Base-by-base conservation (phyloP, 2,888 invertebrate species). In the Poecilobothrus nobilitatus region DNA sequence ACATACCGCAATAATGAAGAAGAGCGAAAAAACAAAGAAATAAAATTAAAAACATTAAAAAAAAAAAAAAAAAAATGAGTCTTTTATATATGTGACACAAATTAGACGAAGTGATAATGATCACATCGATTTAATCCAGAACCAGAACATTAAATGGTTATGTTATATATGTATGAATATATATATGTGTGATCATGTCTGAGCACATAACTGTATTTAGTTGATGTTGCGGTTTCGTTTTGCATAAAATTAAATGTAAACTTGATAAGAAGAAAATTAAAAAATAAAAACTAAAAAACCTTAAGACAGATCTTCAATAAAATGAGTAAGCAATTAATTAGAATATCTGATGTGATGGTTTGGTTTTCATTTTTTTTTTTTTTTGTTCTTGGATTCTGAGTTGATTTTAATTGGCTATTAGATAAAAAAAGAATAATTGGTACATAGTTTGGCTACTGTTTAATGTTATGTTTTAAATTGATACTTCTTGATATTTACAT, bases 71-170 rank as follows among this genome's bases (percentile, higher is more conserved):
- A 34, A 34, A 34, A 34, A 34, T 8, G 8, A 34, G 34, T 34
- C 34, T 34, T 34, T 34, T 34, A 34, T n/a, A 27, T 37, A 53
- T 53, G 53, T 53, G 53, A 53, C 53, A 53, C 53, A 53, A 53
- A 53, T 53, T 53, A 53, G 53, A 53, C 53, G 53, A 53, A 53
- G 53, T 53, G 53, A 53, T 53, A 53, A 53, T 53, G 53, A 53
- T 53, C 53, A 27, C 27, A 53, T 53, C n/a, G 53, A 53, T 53
- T 53, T 53, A 18, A 53, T 12, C 53, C n/a, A 53, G 15, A 44
- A 44, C 10, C 44, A 44, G 53, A 53, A 53, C 53, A 37, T 37
- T 5, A 37, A 37, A 37, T 12, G 12, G 37, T 27, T 27, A 27
- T 27, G 27, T 27, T 27, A 5, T 27, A 5, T 27, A 37, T 5